A percentile compares a stretch with the other conserved stretches of the same genome.
phyloP scores from a whole-genome alignment of 2,888 invertebrate genomes.

The Gastrophysa polygoni region DNA sequence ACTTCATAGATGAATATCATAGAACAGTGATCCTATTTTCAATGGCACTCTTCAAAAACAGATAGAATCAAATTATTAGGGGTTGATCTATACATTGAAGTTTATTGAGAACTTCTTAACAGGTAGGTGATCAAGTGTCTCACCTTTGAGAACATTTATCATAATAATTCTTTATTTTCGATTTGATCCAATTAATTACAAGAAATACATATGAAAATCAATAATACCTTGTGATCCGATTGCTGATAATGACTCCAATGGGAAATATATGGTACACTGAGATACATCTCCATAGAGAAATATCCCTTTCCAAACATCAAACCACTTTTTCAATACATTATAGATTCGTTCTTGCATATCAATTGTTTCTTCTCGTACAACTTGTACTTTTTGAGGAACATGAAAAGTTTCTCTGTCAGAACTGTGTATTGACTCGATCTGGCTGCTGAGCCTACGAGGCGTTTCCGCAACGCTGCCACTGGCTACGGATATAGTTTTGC shows the following conservation, averaged over 20 bases:
- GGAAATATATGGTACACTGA: slow-evolving; percentile 66
- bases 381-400: slow-evolving; percentile 38
- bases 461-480: slow-evolving; percentile 51
- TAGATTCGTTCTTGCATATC: slow-evolving; percentile 55
- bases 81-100: too few relatives aligned
- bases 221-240: slow-evolving; percentile 60
- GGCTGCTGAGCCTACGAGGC: slow-evolving; percentile 59
- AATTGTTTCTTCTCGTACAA: slow-evolving; percentile 42
- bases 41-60: too few relatives aligned
- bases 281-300: slow-evolving; percentile 64
- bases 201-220: not conserved
- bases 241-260: slow-evolving; percentile 63
- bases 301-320: slow-evolving; percentile 62
- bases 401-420: slow-evolving; percentile 54
- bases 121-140: too few relatives aligned
- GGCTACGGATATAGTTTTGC: slow-evolving; percentile 46
- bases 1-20: too few relatives aligned
- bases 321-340: slow-evolving; percentile 58
- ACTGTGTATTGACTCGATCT: slow-evolving; percentile 61
- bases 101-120: too few relatives aligned
- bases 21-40: too few relatives aligned
- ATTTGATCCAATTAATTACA: too few relatives aligned
- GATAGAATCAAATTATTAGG: too few relatives aligned
- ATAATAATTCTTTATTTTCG: too few relatives aligned
- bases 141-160: too few relatives aligned